Conservation (phyloP, 1,140 invertebrate species). For the Achatina immaculata region DNA sequence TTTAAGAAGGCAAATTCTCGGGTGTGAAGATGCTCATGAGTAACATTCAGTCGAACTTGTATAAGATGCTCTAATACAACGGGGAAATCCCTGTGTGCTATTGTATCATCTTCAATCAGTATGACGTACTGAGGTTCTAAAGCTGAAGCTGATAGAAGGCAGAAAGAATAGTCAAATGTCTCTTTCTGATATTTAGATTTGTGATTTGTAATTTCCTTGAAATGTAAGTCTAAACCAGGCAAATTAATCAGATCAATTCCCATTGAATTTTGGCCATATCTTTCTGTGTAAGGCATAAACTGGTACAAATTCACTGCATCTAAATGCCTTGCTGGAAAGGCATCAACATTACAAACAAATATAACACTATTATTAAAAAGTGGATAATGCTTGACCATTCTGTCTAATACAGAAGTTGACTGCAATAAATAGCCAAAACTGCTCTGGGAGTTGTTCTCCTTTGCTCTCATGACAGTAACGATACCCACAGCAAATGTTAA, state of each 20-base stretch:
- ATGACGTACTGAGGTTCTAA: conserved; percentile 20
- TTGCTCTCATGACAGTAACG: conserved; percentile 2
- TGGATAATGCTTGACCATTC: neutral
- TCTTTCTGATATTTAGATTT: conserved; percentile 23
- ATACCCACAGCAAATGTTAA: conserved; percentile 16
- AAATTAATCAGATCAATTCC: neutral
- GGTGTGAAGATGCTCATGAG: neutral
- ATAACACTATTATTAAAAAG: conserved; percentile 19
- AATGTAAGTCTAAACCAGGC: neutral
- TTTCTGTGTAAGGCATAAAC: conserved; percentile 25
- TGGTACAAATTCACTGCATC: conserved; percentile 16
- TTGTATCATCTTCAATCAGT: conserved; percentile 19
- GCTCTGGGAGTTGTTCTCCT: neutral
- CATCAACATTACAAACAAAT: conserved; percentile 35
- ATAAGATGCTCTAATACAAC: conserved; percentile 19
- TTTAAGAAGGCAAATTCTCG: conserved; percentile 1
- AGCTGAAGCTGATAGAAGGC: conserved; percentile 5
- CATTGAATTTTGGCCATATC: conserved; percentile 25
- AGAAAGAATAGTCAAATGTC: conserved; percentile 27
- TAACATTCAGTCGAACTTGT: neutral
- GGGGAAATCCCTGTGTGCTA: conserved; percentile 29
- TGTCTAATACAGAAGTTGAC: neutral
- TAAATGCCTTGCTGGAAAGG: conserved; percentile 5
- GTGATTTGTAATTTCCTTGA: neutral
- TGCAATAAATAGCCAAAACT: conserved; percentile 18